These are phyloP conservation scores for Xylota sylvarum DNA, from an alignment of 2,888 invertebrate genomes.

Conservation along the genomic window DNA sequence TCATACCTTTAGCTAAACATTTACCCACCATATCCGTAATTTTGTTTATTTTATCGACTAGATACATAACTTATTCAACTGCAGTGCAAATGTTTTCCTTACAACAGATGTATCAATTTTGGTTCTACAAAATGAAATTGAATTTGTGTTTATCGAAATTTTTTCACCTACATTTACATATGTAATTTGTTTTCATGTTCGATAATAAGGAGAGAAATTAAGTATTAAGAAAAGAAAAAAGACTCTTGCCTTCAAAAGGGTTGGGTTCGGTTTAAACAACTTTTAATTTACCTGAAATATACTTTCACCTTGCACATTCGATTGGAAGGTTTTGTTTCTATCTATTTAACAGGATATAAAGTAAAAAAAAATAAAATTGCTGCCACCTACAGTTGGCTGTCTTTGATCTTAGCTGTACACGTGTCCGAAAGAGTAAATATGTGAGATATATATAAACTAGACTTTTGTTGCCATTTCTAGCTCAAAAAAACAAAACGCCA, in stretches of 20 bases:
- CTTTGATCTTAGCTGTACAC: neutral
- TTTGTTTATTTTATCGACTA: slow-evolving; percentile 24
- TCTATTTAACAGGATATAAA: neutral
- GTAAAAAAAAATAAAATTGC: neutral
- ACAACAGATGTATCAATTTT: slow-evolving; percentile 5
- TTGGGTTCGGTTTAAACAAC: neutral
- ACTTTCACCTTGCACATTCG: neutral
- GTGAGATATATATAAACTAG: neutral
- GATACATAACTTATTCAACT: slow-evolving; percentile 29
- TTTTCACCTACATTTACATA: neutral
- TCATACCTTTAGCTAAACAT: slow-evolving; percentile 39
- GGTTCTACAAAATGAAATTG: slow-evolving; percentile 1
- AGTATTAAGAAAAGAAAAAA: neutral
- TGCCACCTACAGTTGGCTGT: neutral
- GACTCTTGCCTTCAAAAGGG: neutral
- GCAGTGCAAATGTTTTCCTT: slow-evolving; percentile 27
- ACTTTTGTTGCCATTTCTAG: neutral
- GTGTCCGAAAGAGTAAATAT: neutral
- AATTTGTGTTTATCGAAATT: neutral
- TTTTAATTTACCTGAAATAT: neutral
- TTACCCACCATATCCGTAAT: slow-evolving; percentile 21
- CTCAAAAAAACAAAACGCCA: neutral
- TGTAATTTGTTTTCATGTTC: slow-evolving; percentile 4
- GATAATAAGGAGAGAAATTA: neutral
- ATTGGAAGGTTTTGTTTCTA: neutral